Evolutionary conservation across 2,113 vertebrate genomes (phyloP).

Genomic region (Tenrec ecaudatus): DNA sequence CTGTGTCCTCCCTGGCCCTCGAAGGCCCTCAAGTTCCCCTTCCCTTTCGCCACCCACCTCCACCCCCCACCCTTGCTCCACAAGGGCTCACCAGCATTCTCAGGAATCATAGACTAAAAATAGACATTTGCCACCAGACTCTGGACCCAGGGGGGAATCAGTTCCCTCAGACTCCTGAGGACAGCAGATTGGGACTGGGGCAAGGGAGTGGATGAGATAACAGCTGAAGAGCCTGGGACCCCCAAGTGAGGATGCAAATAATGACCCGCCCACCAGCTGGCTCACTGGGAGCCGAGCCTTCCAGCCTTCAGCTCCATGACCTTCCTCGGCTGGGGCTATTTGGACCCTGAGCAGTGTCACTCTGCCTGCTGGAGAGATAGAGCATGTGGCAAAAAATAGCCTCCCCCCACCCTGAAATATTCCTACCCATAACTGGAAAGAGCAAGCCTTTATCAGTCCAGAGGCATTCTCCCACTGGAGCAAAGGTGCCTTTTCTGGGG

Average conservation of each 20-base stretch:
- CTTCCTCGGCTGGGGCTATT: constrained; percentile 69
- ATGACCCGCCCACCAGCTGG: neutral
- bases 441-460: constrained; percentile 71
- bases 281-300: constrained; percentile 36
- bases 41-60: constrained; percentile 11
- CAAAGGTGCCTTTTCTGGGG: constrained; percentile 78
- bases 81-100: constrained; percentile 75
- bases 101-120: constrained; percentile 78
- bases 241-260: neutral
- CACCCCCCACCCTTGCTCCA: neutral
- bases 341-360: constrained; percentile 49
- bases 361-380: constrained; percentile 56
- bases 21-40: constrained; percentile 46
- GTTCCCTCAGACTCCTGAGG: constrained; percentile 29
- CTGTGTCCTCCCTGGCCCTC: constrained; percentile 54
- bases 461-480: constrained; percentile 68
- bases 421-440: constrained; percentile 82
- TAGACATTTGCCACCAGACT: constrained; percentile 71
- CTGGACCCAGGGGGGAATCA: constrained; percentile 18
- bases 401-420: constrained; percentile 62
- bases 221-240: neutral
- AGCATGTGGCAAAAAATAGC: constrained; percentile 80
- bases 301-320: constrained; percentile 58
- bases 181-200: neutral
- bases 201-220: neutral